Base-by-base conservation (phyloP, 1,140 invertebrate genomes). In the Colletes gigas region DNA sequence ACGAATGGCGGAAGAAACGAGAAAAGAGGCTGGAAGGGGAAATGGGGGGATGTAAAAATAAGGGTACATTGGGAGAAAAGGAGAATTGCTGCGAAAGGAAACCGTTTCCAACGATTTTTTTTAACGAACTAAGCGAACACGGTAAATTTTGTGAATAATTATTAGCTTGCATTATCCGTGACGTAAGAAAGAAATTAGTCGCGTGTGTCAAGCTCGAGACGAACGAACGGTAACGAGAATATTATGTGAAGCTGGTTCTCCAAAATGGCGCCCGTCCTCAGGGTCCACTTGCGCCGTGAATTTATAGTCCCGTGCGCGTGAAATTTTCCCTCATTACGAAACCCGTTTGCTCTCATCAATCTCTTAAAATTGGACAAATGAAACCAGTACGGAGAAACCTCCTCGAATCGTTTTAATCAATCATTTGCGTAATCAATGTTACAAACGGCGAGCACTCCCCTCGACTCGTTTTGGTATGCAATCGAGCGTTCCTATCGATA, bases 191-290 rank as follows among this genome's bases (percentile, higher is more conserved):
- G 15, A 4, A 78, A 78, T 52, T 60, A 62, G 30, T 21, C 17
- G 54, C 10, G 7, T 41, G 14, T 12, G 52, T 71, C 19, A 70
- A 60, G 8, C 30, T 39, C 12, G 12, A 50, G 54, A 67, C n/a
- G 55, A 71, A 71, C 21, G 67, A 63, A 71, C 14, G 17, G 69
- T 70, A 69, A 19, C 19, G 55, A 17, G 17, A 30, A 69, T 50
- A 30, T 41, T 50, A 41, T 1, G 47, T 7, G 14, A n/a, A n/a
- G 41, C 41, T 44, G 15, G 21, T 70, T 54, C 68, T 10, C 54
- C 14, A 57, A 41, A 67, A 50, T 44, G 65, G 41, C 65, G 39
- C 17, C 30, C 3, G 65, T 50, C 39, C n/a, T 50, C 65, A 3
- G 19, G 65, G 47, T 67, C 65, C 41, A 50, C 65, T 67, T 67